Evolutionary conservation across 2,888 invertebrate species (phyloP).

Genomic region (Spialia ferax): DNA sequence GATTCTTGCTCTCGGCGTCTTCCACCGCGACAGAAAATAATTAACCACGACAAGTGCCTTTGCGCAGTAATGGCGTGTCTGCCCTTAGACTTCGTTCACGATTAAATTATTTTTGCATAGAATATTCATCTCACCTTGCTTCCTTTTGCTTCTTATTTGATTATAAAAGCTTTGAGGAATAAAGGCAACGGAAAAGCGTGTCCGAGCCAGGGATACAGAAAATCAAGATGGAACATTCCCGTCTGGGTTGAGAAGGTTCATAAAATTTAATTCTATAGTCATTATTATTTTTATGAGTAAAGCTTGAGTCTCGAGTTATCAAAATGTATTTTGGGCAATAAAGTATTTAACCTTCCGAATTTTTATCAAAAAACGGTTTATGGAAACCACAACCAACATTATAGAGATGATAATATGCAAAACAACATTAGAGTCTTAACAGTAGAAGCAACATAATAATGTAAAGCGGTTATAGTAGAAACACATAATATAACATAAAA

Average conservation of each 20-base stretch:
- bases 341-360: no score
- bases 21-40: conserved; percentile 34
- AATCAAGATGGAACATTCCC: background rate
- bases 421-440: background rate
- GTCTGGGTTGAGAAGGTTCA: background rate
- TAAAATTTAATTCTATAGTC: background rate
- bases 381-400: background rate
- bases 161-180: background rate
- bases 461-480: conserved; percentile 17
- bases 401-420: background rate
- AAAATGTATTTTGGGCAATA: no score
- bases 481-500: conserved; percentile 13
- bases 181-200: background rate
- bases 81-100: conserved; percentile 27
- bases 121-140: conserved; percentile 5
- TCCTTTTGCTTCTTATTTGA: conserved; percentile 5
- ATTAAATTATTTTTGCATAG: conserved; percentile 17
- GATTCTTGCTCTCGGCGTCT: conserved; percentile 26
- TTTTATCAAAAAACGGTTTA: background rate
- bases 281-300: background rate
- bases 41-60: conserved; percentile 35
- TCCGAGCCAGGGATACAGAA: background rate
- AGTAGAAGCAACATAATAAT: background rate
- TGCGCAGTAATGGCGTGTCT: conserved; percentile 24
- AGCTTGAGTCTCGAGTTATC: no score